Base-by-base conservation (phyloP, 2,888 invertebrate species). In the Drosophila anomelani region DNA sequence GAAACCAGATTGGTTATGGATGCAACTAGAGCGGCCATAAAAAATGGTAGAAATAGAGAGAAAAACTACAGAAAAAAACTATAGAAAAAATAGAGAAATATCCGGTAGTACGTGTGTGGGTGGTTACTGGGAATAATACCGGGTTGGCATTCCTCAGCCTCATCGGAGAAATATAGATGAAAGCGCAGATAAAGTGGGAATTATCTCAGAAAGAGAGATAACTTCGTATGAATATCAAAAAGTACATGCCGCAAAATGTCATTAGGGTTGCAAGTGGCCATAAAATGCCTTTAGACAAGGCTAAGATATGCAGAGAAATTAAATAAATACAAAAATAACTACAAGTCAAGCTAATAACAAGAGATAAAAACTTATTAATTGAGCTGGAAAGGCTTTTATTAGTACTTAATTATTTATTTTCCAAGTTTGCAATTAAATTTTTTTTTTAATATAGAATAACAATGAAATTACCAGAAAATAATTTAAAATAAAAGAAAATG, bases 1-100 rank as follows among this genome's bases (percentile, higher is more conserved):
- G 56, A 57, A 32, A 29, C 36, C 55, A 67, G 47, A 67, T 55
- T 55, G 68, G 69, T 55, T 68, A 68, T 68, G 69, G 55, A 68
- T 55, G 67, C 49, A 69, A 44, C 36, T 69, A 8, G 67, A 67
- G 67, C 67, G 56, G 55, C 13, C 46, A 62, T 64, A 64, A 64
- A 62, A 61, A 32, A n/a, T 34, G 13, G 12, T 13, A 41, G 20
- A 9, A 39, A 39, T 8, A 15, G 6, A 46, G 17, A 26, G 44
- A 2, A n/a, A 43, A 43, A n/a, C 7, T 23, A 9, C 12, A 20
- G 8, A 29, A n/a, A 46, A 12, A 26, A 43, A n/a, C 13, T 23
- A 4, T 20, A 20, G 8, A 29, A n/a, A 46, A 12, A 26, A 20
- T 43, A 20, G 17, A 39, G n/a, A 17, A 43, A 20, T 49, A 32